phyloP scores from a whole-genome alignment of 2,888 invertebrate species.

The Anaspis maculata region DNA sequence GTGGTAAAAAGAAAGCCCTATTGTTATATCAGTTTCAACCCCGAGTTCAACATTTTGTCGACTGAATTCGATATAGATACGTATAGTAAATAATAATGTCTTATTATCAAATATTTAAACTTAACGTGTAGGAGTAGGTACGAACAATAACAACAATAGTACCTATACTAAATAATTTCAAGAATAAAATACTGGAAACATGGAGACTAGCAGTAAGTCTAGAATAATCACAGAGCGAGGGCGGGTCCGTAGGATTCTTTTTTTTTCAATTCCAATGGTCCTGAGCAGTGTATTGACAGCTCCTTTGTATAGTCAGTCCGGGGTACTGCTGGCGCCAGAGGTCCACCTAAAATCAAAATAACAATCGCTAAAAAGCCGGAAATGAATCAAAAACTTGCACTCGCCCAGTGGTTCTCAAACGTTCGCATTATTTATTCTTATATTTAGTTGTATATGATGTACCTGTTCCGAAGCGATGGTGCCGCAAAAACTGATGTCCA shows the following conservation, averaged over 20 bases:
- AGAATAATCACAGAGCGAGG: too few species aligned
- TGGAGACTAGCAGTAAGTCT: too few species aligned
- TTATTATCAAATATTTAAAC: not conserved
- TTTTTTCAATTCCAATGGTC: slow-evolving; percentile 20
- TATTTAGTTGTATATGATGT: slow-evolving; percentile 10
- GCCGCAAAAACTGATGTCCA: slow-evolving; percentile 86
- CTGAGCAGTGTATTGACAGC: slow-evolving; percentile 25
- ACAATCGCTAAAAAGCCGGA: slow-evolving; percentile 1
- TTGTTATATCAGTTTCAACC: too few species aligned
- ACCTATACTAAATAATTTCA: too few species aligned
- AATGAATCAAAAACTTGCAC: too few species aligned
- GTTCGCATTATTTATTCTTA: too few species aligned
- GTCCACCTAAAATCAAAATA: slow-evolving; percentile 26
- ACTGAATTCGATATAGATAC: not conserved
- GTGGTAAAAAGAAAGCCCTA: too few species aligned
- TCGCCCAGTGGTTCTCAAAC: too few species aligned
- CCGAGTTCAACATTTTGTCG: not conserved
- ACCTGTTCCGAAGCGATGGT: slow-evolving; percentile 65
- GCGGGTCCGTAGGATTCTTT: too few species aligned
- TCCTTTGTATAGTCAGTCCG: slow-evolving; percentile 33
- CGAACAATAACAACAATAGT: too few species aligned
- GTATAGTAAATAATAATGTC: not conserved
- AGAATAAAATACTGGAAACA: too few species aligned
- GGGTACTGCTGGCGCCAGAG: slow-evolving; percentile 34
- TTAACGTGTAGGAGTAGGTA: too few species aligned